phyloP scores from a whole-genome alignment of 2,888 invertebrate genomes.

The Hesperia comma region DNA sequence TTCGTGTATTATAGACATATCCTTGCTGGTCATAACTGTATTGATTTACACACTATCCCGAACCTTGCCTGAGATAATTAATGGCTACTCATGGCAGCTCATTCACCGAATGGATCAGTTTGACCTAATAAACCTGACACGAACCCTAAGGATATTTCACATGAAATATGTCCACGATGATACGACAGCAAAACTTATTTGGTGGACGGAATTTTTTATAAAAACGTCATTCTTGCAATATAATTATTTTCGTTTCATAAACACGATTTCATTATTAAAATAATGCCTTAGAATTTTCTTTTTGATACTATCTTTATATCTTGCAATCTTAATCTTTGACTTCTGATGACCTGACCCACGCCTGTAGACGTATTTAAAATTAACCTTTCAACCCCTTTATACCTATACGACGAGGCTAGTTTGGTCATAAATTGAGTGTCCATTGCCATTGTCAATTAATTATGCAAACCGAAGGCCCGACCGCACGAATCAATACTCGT shows the following conservation, averaged over 20 bases:
- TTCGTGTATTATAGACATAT: too few relatives aligned
- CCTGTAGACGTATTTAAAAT: not conserved
- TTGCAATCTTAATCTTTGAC: too few relatives aligned
- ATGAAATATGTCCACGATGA: too few relatives aligned
- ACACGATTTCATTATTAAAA: too few relatives aligned
- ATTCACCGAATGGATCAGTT: not conserved
- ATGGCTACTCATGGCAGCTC: not conserved
- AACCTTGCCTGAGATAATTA: not conserved
- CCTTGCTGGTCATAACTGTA: not conserved
- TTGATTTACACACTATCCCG: constrained; percentile 8
- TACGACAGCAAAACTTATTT: too few relatives aligned
- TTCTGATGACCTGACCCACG: too few relatives aligned
- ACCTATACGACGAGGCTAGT: not conserved
- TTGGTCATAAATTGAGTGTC: constrained; percentile 4
- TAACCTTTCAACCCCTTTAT: not conserved
- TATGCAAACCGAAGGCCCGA: constrained; percentile 11
- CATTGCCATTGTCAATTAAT: constrained; percentile 10
- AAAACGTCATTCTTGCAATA: too few relatives aligned
- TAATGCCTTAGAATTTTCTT: too few relatives aligned
- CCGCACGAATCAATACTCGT: constrained; percentile 9
- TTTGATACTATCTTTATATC: too few relatives aligned
- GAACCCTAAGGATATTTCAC: not conserved
- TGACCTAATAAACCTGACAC: not conserved
- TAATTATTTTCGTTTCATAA: too few relatives aligned
- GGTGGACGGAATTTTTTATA: too few relatives aligned